Percentiles rank a stretch among this genome's conserved stretches.
phyloP scores from a whole-genome alignment of 2,888 invertebrate genomes.

The Elegia similella region DNA sequence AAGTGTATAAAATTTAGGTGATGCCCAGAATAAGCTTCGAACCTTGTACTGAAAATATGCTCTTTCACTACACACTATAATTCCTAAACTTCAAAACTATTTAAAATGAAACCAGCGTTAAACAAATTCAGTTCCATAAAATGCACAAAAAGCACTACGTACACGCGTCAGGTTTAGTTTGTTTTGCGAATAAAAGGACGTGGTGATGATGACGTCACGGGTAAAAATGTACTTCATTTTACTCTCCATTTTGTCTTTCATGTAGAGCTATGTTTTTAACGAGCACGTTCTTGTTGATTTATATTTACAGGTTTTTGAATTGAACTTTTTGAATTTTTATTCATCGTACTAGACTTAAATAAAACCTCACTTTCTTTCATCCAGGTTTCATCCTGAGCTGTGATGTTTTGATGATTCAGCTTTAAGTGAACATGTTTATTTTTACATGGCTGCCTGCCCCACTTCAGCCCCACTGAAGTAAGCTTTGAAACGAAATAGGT shows the following conservation, averaged over 20 bases:
- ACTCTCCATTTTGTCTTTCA: conserved; percentile 9
- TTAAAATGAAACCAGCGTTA: background rate
- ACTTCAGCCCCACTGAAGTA: too few relatives aligned
- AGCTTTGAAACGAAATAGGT: too few relatives aligned
- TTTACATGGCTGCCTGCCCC: too few relatives aligned
- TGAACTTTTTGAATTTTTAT: background rate
- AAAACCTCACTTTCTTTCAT: too few relatives aligned
- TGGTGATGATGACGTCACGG: conserved; percentile 5
- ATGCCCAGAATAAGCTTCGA: too few relatives aligned
- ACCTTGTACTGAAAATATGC: too few relatives aligned
- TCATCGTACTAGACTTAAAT: background rate
- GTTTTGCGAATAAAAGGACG: conserved; percentile 11
- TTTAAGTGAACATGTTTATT: too few relatives aligned
- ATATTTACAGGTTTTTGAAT: background rate
- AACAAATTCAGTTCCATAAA: conserved; percentile 3
- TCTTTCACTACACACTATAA: too few relatives aligned
- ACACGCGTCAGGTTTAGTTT: conserved; percentile 9
- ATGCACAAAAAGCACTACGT: background rate
- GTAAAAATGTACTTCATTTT: conserved; percentile 11
- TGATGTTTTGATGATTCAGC: too few relatives aligned
- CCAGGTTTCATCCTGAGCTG: too few relatives aligned
- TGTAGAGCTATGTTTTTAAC: conserved; percentile 5
- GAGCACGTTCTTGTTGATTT: conserved; percentile 4
- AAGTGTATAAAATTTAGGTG: too few relatives aligned
- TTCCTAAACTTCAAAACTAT: too few relatives aligned